Percentiles rank a stretch among this genome's conserved stretches.
Conservation (phyloP, 2,113 vertebrate genomes). For the Illadopsis cleaveri region DNA sequence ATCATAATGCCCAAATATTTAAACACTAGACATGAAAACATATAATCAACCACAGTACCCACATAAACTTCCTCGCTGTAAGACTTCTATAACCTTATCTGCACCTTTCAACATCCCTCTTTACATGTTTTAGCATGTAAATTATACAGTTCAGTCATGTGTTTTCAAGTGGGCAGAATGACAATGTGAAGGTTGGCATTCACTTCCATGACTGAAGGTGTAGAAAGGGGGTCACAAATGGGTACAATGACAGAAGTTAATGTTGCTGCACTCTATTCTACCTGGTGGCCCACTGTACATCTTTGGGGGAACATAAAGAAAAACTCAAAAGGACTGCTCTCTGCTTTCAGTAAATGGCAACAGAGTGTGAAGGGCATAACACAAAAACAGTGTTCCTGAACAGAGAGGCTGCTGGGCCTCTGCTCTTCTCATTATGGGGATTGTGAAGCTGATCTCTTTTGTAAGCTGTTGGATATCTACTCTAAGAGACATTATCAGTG, state of each 20-base stretch:
- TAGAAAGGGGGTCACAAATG: neutral
- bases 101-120: neutral
- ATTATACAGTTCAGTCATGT: neutral
- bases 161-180: neutral
- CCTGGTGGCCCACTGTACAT: neutral
- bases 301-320: neutral
- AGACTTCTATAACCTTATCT: neutral
- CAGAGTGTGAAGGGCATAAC: neutral
- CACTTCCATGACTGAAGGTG: neutral
- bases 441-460: neutral
- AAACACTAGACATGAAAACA: neutral
- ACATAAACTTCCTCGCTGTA: neutral
- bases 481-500: neutral
- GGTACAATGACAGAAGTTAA: neutral
- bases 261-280: neutral
- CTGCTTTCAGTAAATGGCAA: neutral
- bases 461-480: neutral
- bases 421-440: neutral
- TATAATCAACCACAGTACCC: neutral
- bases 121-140: neutral
- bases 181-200: neutral
- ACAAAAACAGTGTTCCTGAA: neutral
- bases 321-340: neutral
- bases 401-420: neutral
- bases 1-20: neutral